These are phyloP conservation scores for Chymomyza procnemis DNA, from an alignment of 2,888 invertebrate species.

Conservation along the genomic window DNA sequence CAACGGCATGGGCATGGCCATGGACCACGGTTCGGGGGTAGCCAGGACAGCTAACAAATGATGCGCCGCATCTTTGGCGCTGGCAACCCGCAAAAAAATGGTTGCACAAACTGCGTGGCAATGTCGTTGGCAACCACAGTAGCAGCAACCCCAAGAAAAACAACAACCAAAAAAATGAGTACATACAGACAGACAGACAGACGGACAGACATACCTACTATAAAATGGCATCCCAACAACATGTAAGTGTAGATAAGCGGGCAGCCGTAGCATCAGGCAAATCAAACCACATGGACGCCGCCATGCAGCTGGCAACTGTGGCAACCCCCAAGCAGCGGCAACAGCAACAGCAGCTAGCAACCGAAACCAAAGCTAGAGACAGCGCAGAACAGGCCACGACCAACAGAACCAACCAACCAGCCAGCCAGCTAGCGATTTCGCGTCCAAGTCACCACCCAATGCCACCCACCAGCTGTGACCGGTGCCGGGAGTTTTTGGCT, in stretches of 20 bases:
- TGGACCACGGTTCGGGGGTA: too few relatives aligned
- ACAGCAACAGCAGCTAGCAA: constrained; percentile 35
- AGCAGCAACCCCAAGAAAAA: constrained; percentile 49
- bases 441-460: constrained; percentile 11
- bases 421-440: constrained; percentile 8
- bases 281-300: constrained; percentile 9
- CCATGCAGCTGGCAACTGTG: constrained; percentile 20
- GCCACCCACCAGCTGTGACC: constrained; percentile 70
- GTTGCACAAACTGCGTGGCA: constrained; percentile 43
- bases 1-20: constrained; percentile 2
- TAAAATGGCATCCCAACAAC: background rate
- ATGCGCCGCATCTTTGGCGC: background rate
- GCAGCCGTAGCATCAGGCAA: background rate
- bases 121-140: constrained; percentile 71
- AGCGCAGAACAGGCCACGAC: background rate
- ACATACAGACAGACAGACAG: too few relatives aligned
- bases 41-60: background rate
- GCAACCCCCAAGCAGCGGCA: constrained; percentile 34
- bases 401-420: constrained; percentile 36
- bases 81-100: constrained; percentile 65
- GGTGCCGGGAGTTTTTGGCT: constrained; percentile 28
- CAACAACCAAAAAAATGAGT: background rate
- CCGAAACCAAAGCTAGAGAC: constrained; percentile 18
- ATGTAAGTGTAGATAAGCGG: background rate
- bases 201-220: background rate